A percentile compares a stretch with the other conserved stretches of the same genome.
phyloP scores from a whole-genome alignment of 2,113 vertebrate genomes.

The Lamprotornis superbus region DNA sequence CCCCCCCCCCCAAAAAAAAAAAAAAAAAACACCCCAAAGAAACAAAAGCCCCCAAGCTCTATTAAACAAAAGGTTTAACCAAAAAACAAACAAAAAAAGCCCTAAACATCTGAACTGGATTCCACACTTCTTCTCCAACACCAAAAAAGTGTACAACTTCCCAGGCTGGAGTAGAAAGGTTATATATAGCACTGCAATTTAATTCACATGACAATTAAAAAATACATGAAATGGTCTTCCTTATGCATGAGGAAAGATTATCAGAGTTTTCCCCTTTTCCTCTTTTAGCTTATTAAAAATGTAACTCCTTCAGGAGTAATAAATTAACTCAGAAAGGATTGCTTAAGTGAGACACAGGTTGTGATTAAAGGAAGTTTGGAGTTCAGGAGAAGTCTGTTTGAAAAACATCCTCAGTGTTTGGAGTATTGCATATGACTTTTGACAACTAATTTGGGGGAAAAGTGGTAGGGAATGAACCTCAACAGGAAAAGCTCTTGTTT shows the following conservation, averaged over 20 bases:
- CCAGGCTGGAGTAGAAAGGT: background rate
- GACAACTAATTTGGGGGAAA: slow-evolving; percentile 32
- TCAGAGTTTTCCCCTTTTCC: slow-evolving; percentile 14
- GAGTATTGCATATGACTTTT: background rate
- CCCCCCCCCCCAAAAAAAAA: background rate
- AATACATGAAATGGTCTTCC: background rate
- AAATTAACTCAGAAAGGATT: background rate
- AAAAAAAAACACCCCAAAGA: background rate
- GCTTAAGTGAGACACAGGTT: background rate
- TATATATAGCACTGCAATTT: slow-evolving; percentile 31
- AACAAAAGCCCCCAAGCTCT: background rate
- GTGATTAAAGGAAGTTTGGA: slow-evolving; percentile 43
- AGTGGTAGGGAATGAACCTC: slow-evolving; percentile 14
- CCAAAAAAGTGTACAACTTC: background rate
- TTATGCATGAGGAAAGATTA: slow-evolving; percentile 39
- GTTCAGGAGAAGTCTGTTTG: slow-evolving; percentile 14
- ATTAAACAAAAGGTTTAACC: background rate
- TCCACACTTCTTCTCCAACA: background rate
- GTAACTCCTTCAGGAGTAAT: slow-evolving; percentile 45
- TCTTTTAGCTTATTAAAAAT: slow-evolving; percentile 59
- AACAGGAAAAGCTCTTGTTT: slow-evolving; percentile 29
- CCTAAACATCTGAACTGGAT: background rate
- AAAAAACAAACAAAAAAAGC: background rate
- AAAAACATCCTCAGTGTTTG: background rate
- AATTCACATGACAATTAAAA: slow-evolving; percentile 39